Conservation (phyloP, 2,888 invertebrate genomes). For the Meteorus colon region DNA sequence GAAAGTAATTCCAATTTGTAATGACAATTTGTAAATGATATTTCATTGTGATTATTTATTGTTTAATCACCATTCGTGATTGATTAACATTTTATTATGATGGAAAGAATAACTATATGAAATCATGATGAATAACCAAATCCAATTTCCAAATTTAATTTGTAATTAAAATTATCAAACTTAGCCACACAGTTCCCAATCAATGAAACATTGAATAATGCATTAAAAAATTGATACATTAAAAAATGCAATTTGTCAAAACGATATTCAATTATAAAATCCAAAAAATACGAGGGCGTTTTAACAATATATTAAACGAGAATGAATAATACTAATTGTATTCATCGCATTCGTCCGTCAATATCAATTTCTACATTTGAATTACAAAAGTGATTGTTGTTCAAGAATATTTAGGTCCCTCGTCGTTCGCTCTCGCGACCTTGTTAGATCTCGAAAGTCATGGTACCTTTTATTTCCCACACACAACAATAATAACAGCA, state of each 20-base stretch:
- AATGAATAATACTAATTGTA: neutral
- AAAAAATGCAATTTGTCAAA: neutral
- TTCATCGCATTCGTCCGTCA: neutral
- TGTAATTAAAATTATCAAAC: no score
- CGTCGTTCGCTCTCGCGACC: constrained; percentile 10
- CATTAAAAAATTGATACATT: no score
- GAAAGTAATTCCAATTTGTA: neutral
- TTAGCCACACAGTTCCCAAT: no score
- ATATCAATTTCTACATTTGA: neutral
- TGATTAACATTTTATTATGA: neutral
- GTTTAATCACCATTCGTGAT: neutral
- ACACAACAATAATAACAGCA: neutral
- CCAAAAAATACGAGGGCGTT: neutral
- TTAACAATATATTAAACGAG: neutral
- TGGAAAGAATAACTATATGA: no score
- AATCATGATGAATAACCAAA: no score
- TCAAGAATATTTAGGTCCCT: neutral
- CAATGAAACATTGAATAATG: no score
- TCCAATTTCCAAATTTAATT: no score
- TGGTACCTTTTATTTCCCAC: constrained; percentile 28
- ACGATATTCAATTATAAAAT: neutral
- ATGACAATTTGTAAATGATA: neutral
- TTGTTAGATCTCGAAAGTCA: constrained; percentile 33
- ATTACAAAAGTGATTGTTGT: neutral
- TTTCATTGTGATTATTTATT: neutral